A percentile compares a stretch with the other conserved stretches of the same genome.
These are phyloP conservation scores for Abramis brama DNA, from an alignment of 2,113 vertebrate genomes.

Conservation along the genomic window DNA sequence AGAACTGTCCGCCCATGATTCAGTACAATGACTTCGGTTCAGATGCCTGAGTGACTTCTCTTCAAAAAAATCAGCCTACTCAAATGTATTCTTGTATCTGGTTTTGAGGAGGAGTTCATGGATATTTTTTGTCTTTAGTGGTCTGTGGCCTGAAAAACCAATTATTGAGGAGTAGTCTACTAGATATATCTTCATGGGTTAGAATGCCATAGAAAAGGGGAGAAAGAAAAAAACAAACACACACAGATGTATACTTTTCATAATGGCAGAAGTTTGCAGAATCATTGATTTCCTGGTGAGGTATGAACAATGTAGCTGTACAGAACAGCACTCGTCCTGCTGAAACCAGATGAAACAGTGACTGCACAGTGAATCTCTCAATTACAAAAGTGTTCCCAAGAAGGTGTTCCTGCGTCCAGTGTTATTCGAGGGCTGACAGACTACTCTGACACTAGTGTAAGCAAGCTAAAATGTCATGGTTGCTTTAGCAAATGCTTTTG, in stretches of 20 bases:
- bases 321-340: neutral
- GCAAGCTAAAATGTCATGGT: neutral
- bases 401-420: neutral
- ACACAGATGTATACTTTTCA: slow-evolving; percentile 5
- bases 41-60: neutral
- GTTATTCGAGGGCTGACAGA: neutral
- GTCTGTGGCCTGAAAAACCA: slow-evolving; percentile 11
- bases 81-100: slow-evolving; percentile 15
- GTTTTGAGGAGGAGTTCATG: slow-evolving; percentile 23
- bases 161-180: slow-evolving; percentile 2
- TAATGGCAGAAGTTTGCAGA: slow-evolving; percentile 38
- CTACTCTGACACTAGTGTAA: neutral
- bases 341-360: slow-evolving; percentile 19
- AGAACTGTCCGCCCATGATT: slow-evolving; percentile 26
- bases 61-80: neutral
- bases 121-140: slow-evolving; percentile 19
- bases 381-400: slow-evolving; percentile 22
- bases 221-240: neutral
- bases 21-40: slow-evolving; percentile 4
- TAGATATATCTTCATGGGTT: neutral
- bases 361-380: slow-evolving; percentile 25
- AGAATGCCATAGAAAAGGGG: neutral
- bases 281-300: slow-evolving; percentile 48
- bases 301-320: slow-evolving; percentile 24
- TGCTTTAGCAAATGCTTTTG: neutral